Percentiles rank a stretch among this genome's conserved stretches.
These are phyloP conservation scores for Cataglyphis albicans DNA, from an alignment of 2,888 invertebrate genomes.

Conservation along the genomic window DNA sequence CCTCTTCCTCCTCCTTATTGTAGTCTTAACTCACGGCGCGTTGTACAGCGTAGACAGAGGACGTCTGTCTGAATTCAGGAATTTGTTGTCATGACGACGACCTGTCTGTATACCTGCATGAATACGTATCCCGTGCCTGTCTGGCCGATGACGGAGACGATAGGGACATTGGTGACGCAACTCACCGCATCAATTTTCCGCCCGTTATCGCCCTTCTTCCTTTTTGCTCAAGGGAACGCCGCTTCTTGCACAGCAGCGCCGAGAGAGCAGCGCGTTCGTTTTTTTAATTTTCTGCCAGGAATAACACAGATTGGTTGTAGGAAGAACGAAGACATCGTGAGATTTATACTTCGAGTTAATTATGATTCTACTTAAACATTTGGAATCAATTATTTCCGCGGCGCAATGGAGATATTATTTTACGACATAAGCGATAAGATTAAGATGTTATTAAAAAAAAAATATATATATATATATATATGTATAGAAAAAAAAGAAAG, in stretches of 20 bases:
- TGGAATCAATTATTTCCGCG: background rate
- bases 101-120: conserved; percentile 37
- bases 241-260: background rate
- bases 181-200: conserved; percentile 54
- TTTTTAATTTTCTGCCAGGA: conserved; percentile 29
- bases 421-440: background rate
- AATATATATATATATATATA: background rate
- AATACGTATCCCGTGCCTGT: conserved; percentile 35
- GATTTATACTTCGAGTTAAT: conserved; percentile 4
- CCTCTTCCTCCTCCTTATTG: conserved; percentile 4
- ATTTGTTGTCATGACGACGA: conserved; percentile 48
- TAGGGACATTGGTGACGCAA: conserved; percentile 41
- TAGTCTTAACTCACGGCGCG: background rate
- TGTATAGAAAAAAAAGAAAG: no score
- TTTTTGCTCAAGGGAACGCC: conserved; percentile 42
- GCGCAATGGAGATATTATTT: background rate
- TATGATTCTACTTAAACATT: background rate
- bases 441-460: background rate
- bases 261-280: conserved; percentile 10
- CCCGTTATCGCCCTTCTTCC: conserved; percentile 37
- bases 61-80: conserved; percentile 40
- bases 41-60: conserved; percentile 6
- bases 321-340: background rate
- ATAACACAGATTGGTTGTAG: conserved; percentile 17
- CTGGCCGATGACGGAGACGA: conserved; percentile 30